Conservation (phyloP, 2,888 invertebrate species). For the Drosophila anomelani region DNA sequence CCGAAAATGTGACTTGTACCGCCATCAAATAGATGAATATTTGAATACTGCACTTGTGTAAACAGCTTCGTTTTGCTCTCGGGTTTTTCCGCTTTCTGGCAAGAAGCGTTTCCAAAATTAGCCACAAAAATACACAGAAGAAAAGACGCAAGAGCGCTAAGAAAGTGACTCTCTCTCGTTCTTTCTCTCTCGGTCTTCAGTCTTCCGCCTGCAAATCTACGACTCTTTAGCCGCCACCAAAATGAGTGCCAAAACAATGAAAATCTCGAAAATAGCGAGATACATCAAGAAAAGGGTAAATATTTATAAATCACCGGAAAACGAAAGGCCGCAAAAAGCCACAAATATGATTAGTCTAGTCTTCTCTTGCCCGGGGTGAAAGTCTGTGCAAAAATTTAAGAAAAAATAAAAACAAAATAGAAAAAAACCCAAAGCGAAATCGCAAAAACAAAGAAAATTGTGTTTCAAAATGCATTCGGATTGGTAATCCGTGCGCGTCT, state of each 20-base stretch:
- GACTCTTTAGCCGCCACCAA: conserved; percentile 46
- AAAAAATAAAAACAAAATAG: conserved; percentile 18
- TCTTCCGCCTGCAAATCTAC: conserved; percentile 5
- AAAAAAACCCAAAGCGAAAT: conserved; percentile 26
- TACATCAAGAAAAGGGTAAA: conserved; percentile 85
- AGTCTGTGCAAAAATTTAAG: conserved; percentile 43
- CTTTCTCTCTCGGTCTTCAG: conserved; percentile 22
- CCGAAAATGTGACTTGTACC: conserved; percentile 46
- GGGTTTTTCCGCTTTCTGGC: conserved; percentile 18
- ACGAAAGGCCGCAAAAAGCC: not conserved
- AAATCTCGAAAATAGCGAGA: conserved; percentile 83
- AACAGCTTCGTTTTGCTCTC: conserved; percentile 10
- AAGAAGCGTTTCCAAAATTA: conserved; percentile 61
- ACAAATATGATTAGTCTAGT: conserved; percentile 26
- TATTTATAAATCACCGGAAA: conserved; percentile 19
- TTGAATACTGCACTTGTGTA: conserved; percentile 27
- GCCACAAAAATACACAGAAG: conserved; percentile 43
- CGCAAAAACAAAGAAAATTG: conserved; percentile 30
- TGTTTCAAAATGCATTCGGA: conserved; percentile 31
- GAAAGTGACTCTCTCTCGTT: conserved; percentile 6
- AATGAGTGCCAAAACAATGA: conserved; percentile 83
- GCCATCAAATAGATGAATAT: conserved; percentile 15
- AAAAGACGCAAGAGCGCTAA: conserved; percentile 28
- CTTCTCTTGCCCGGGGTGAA: conserved; percentile 60
- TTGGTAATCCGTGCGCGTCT: conserved; percentile 63